Base-by-base conservation (phyloP, 2,797 vertebrate species). In the Agapornis canus region DNA sequence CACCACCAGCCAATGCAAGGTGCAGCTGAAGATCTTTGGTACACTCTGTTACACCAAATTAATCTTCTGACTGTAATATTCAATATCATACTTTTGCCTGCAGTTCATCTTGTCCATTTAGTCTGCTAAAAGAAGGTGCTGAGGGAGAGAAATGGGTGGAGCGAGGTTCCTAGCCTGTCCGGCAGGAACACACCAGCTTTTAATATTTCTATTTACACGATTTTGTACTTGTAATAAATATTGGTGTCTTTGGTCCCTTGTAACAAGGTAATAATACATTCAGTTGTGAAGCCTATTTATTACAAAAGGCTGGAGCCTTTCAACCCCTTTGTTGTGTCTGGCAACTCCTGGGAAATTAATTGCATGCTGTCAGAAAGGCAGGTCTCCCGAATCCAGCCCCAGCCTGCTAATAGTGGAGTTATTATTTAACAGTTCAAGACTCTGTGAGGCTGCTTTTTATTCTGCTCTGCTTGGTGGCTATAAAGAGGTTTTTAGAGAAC, bases 401-500 rank as follows among this genome's bases (percentile, higher is more conserved):
- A 85, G 86, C 51, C 73, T 73, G 68, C 86, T 89, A 90, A 91
- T 87, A 89, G 93, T 71, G 48, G 79, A 80, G 85, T 96, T 87
- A 93, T 96, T 94, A 94, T 96, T 98, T 96, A 97, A 90, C 76
- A 72, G 78, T 68, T 86, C 37, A 66, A 49, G 13, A 49, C 79
- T 70, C 20, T 27, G 27, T 65, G 70, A 70, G 39, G 76, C 84
- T 37, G 39, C 59, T 66, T 92, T 94, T 84, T 56, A 69, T 92
- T 82, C 60, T 59, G 0, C 90, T 75, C 54, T 43, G 79, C 76
- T 83, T 89, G 79, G 32, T 64, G 68, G 61, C 72, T 70, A 87
- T 93, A 31, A 72, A 81, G 54, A 82, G 81, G n/a, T 45, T 82
- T 90, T 61, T 54, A 56, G 81, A 84, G 87, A 87, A 71, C 91